Conservation (phyloP, 2,113 vertebrate genomes). For the Poecilia latipinna region DNA sequence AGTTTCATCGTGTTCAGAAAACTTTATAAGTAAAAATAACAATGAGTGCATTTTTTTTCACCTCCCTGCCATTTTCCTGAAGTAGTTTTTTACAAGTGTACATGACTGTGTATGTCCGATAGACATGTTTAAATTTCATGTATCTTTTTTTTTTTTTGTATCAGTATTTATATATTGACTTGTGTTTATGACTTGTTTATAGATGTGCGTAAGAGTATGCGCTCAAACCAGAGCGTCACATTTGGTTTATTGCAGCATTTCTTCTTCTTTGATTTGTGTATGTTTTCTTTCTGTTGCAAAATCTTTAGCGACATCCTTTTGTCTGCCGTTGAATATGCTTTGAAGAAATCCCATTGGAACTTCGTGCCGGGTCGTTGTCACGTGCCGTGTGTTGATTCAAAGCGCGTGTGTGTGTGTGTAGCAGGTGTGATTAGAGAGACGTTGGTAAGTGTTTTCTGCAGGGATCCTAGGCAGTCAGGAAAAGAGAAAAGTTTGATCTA, state of each 20-base stretch:
- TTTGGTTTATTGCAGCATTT: slow-evolving; percentile 27
- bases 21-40: not conserved
- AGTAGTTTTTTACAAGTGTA: slow-evolving; percentile 58
- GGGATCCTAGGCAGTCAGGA: no score
- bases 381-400: slow-evolving; percentile 4
- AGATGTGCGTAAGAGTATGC: slow-evolving; percentile 43
- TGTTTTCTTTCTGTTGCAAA: not conserved
- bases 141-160: slow-evolving; percentile 56
- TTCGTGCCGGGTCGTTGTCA: not conserved
- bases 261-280: slow-evolving; percentile 17
- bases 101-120: slow-evolving; percentile 66
- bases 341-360: slow-evolving; percentile 7
- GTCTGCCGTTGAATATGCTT: slow-evolving; percentile 7
- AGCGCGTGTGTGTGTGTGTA: not conserved
- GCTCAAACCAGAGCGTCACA: slow-evolving; percentile 22
- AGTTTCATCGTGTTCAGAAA: slow-evolving; percentile 50
- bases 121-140: slow-evolving; percentile 61
- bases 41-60: slow-evolving; percentile 17
- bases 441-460: slow-evolving; percentile 2
- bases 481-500: no score
- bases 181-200: slow-evolving; percentile 47
- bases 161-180: slow-evolving; percentile 71
- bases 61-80: slow-evolving; percentile 34
- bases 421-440: slow-evolving; percentile 16
- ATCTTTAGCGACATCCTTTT: not conserved